Base-by-base conservation (phyloP, 2,888 invertebrate genomes). In the Hesperia comma region DNA sequence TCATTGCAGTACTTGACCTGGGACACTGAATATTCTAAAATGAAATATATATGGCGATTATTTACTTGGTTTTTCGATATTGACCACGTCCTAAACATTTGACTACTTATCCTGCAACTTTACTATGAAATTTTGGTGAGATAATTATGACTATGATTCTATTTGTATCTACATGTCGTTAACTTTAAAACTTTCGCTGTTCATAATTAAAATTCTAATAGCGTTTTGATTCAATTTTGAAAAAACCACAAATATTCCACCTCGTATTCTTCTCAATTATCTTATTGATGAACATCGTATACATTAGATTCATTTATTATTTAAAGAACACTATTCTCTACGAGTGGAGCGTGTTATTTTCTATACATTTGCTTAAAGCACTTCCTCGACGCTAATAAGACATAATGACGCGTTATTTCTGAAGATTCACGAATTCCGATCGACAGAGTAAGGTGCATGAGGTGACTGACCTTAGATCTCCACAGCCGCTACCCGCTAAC, bases 381-480 rank as follows among this genome's bases (percentile, higher is more conserved):
- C 85, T 88, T 89, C 88, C 89, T 88, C 86, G 82, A 83, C 81
- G 79, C 85, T 90, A 91, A 90, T 91, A 88, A 88, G 86, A 86
- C 79, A 85, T 89, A 90, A 91, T 90, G 86, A 88, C 82, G 84
- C 87, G 86, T 87, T 90, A 88, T 88, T 90, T 90, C 82, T 86
- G 85, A 86, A 86, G 88, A 89, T 90, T 88, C 88, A 88, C 87
- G 85, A 90, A 92, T 88, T 88, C 85, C 87, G 78, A 90, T 87
- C 83, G 80, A 78, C 78, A 82, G 73, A 84, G 84, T 86, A 84
- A 84, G 81, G 83, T 85, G 82, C 82, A 71, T 72, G 74, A 76
- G 88, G 86, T 90, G 79, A 92, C 90, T 92, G 84, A 92, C 92
- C 92, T 91, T 81, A 77, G 74, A 78, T 79, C 78, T 84, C 80